Conservation (phyloP, 2,797 vertebrate species). For the Sitta carolinensis region DNA sequence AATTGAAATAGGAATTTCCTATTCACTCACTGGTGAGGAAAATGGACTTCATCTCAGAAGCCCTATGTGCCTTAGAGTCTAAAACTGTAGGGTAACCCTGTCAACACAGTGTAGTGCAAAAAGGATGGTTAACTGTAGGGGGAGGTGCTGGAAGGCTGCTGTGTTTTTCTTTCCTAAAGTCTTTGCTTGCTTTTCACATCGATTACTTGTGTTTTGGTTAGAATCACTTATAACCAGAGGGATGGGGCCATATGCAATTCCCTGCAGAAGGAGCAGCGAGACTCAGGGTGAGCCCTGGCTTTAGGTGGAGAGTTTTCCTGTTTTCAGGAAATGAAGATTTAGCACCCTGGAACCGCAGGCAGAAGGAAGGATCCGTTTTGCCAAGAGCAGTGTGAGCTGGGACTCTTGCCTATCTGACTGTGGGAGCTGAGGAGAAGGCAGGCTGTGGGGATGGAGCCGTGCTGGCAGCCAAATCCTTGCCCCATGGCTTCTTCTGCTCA, state of each 20-base stretch:
- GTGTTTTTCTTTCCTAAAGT: not conserved
- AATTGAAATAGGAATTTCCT: not conserved
- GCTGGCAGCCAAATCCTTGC: accelerated
- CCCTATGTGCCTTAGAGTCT: not conserved
- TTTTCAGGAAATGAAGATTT: conserved; percentile 40
- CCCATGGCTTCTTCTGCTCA: accelerated
- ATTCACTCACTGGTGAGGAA: not conserved
- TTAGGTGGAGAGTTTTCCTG: not conserved
- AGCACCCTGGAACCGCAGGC: not conserved
- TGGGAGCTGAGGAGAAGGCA: accelerated
- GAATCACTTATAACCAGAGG: not conserved
- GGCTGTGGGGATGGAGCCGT: accelerated
- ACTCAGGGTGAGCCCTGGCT: not conserved
- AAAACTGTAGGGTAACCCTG: not conserved
- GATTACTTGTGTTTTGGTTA: not conserved
- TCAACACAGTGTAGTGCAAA: not conserved
- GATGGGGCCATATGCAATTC: not conserved
- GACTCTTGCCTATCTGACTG: not conserved
- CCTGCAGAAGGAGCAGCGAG: not conserved
- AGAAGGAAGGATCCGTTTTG: not conserved
- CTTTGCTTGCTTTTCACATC: not conserved
- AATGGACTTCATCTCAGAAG: not conserved
- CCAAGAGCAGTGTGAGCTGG: not conserved
- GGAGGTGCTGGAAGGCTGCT: not conserved
- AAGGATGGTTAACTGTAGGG: accelerated